Evolutionary conservation across 2,113 vertebrate species (phyloP), one percentile per base, ranked within the genome.

Genomic region (Catharus bicknelli): DNA sequence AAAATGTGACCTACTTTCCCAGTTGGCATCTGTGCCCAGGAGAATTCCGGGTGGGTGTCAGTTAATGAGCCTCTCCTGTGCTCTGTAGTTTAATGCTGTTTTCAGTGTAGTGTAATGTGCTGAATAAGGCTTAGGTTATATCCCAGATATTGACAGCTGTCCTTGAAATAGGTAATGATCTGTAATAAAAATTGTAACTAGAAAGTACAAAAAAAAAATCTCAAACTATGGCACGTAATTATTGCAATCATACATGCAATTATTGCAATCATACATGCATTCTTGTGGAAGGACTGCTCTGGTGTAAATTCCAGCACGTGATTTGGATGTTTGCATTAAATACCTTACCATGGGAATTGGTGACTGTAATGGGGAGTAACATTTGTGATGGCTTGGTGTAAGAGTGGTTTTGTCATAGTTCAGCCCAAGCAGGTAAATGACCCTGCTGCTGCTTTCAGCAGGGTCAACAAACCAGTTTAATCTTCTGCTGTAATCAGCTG

Each of bases 1-100:
- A 89, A 83, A 91, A 89, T 36, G 59, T 94, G 86, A 95, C 90
- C 93, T 93, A 64, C 79, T 95, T 96, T 79, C 64, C 74, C 29
- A 23, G 77, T 91, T 96, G 94, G 48, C 80, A 58, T 90, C 61
- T 93, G 43, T 86, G 47, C 77, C 87, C 73, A 22, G 59, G 85
- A 82, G 74, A 77, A 80, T 92, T 92, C 67, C 3, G 2, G 66
- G 45, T 70, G 82, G 70, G 66, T 91, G 73, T 67, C 69, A 74
- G 81, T 76, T 94, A 86, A 90, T 90, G 83, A 95, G 27, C 75
- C n/a, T 59, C 45, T 72, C 61, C 48, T 48, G 45, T 80, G 42
- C 68, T 90, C 63, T 68, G 17, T 25, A 63, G 48, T 47, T 90
- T 36, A 72, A 29, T 75, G 62, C 51, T 72, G 66, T 68, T 67